These are phyloP conservation scores for Acronicta alni DNA, from an alignment of 2,888 invertebrate species.

Conservation along the genomic window DNA sequence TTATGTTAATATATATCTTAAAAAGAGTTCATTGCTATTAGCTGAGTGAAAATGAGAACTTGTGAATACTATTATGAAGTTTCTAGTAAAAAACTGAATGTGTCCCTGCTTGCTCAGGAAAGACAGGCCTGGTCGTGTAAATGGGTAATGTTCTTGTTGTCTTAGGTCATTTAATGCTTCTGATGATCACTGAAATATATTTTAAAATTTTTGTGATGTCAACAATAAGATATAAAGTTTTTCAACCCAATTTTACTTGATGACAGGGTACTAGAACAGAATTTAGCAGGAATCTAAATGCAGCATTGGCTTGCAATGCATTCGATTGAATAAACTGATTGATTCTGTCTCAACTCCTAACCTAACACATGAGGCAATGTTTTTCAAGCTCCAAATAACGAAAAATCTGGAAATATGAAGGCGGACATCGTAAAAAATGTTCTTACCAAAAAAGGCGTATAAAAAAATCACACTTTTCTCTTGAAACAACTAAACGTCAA, in stretches of 20 bases:
- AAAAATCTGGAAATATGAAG: slow-evolving; percentile 14
- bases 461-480: slow-evolving; percentile 39
- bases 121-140: background rate
- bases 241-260: background rate
- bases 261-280: background rate
- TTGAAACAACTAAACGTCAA: slow-evolving; percentile 47
- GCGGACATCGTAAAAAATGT: slow-evolving; percentile 2
- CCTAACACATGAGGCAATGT: background rate
- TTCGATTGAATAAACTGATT: background rate
- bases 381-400: slow-evolving; percentile 2
- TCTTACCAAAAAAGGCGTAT: slow-evolving; percentile 47
- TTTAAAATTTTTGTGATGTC: slow-evolving; percentile 2
- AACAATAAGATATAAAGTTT: background rate
- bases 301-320: background rate
- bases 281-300: background rate
- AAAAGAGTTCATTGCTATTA: too few species aligned
- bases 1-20: too few species aligned
- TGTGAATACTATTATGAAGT: background rate
- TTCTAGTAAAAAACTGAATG: background rate
- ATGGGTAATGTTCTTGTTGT: background rate
- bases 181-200: background rate
- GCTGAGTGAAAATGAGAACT: background rate
- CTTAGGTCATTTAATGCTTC: background rate
- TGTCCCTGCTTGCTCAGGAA: too few species aligned
- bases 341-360: slow-evolving; percentile 9